Base-by-base conservation (phyloP, 2,888 invertebrate species). In the Alcis repandata region DNA sequence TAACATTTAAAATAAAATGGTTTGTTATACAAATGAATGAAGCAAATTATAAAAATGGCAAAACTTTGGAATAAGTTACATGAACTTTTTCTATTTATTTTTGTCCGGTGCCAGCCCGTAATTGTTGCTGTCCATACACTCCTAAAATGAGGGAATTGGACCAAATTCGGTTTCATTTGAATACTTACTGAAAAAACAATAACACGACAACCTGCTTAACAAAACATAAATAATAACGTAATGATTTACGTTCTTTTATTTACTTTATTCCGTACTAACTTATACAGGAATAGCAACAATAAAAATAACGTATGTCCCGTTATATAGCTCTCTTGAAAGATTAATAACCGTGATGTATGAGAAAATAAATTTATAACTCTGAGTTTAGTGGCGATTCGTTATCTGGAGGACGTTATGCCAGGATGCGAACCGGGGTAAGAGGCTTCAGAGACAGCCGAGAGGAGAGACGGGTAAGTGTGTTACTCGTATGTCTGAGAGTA, bases 311-410 rank as follows among this genome's bases (percentile, higher is more conserved):
- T 77, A 83, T 76, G 78, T 73, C 73, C 73, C 70, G 75, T 69
- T 71, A 76, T 71, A 75, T 74, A 77, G 60, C 57, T 57, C 65
- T 65, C 69, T 75, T 75, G 73, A 71, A 75, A 79, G 81, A 83
- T 84, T 83, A 83, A 84, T 81, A 83, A 80, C 76, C 40, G 66
- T 72, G 69, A 76, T 72, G 74, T 83, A 83, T 82, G 80, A 63
- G 76, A 66, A 76, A 74, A 78, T 82, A 84, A 79, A 84, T 84
- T 83, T 83, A 83, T 82, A 76, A 79, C 82, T 78, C 76, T 72
- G 69, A 72, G 76, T 75, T 79, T 83, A 81, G 79, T 78, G 77
- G 78, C 75, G 65, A 57, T 66, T 20, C 20, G 51, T 66, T 60
- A 66, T 66, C 51, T 66, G 65, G 60, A 61, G 65, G 57, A 59